A percentile compares a stretch with the other conserved stretches of the same genome.
Evolutionary conservation across 2,797 vertebrate genomes (phyloP).

Genomic region (Buphagus erythrorhynchus): DNA sequence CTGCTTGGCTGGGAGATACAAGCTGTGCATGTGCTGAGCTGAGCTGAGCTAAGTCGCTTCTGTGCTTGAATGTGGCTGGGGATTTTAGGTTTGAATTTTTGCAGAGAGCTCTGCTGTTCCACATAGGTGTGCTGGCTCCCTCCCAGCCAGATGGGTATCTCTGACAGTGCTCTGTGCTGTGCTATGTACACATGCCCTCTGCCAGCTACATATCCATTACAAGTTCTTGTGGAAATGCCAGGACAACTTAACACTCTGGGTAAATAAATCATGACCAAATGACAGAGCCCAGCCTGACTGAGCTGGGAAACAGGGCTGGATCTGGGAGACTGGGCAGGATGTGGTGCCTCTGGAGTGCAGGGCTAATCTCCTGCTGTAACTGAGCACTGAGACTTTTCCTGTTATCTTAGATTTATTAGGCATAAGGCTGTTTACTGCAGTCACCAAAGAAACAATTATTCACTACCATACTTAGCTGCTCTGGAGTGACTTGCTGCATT

Average conservation of each 20-base stretch:
- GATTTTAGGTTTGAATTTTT: not conserved
- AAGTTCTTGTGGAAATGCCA: slow-evolving; percentile 13
- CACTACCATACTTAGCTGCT: not conserved
- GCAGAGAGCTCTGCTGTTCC: not conserved
- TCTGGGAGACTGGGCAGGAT: not conserved
- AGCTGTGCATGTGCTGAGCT: not conserved
- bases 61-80: not conserved
- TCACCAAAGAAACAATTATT: not conserved
- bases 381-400: not conserved
- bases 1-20: not conserved
- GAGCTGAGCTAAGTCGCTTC: not conserved
- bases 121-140: not conserved
- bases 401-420: not conserved
- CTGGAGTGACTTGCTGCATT: not conserved
- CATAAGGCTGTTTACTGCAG: not conserved
- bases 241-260: not conserved
- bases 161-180: not conserved
- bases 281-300: not conserved
- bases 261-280: slow-evolving; percentile 46
- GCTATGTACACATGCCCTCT: slow-evolving; percentile 5
- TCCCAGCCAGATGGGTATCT: slow-evolving; percentile 20
- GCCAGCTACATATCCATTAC: slow-evolving; percentile 44
- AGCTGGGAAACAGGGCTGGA: not conserved
- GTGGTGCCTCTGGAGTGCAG: not conserved
- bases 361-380: not conserved